These are phyloP conservation scores for Orchestes rusci DNA, from an alignment of 2,888 invertebrate species.

Conservation along the genomic window DNA sequence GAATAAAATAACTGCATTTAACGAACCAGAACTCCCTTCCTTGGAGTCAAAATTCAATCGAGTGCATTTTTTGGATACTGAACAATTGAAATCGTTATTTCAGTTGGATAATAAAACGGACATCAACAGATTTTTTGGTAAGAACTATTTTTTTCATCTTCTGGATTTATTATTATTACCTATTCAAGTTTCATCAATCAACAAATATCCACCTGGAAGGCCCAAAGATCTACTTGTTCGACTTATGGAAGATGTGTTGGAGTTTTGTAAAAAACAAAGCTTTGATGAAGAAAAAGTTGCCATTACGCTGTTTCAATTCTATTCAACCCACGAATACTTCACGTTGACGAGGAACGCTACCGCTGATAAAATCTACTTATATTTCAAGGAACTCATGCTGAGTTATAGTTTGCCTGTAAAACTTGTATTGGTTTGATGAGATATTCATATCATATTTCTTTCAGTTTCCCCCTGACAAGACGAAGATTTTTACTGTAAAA, in stretches of 20 bases:
- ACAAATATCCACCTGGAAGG: conserved; percentile 33
- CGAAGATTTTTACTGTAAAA: conserved; percentile 36
- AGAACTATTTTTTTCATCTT: neutral
- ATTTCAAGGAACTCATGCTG: conserved; percentile 38
- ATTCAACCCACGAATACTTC: conserved; percentile 39
- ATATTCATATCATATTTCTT: conserved; percentile 10
- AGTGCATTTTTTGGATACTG: conserved; percentile 36
- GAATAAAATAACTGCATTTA: conserved; percentile 26
- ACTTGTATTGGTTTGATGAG: conserved; percentile 9
- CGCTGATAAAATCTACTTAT: conserved; percentile 38
- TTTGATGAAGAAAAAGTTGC: conserved; percentile 36
- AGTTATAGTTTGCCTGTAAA: conserved; percentile 38
- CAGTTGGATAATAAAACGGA: conserved; percentile 26
- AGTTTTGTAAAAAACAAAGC: conserved; percentile 34
- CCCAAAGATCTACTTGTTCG: conserved; percentile 35
- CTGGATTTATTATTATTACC: neutral
- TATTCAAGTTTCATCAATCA: conserved; percentile 32
- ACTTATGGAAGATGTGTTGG: conserved; percentile 35
- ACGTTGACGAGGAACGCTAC: conserved; percentile 33
- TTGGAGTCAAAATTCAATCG: conserved; percentile 32
- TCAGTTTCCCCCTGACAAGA: conserved; percentile 38
- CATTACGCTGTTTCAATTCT: conserved; percentile 39
- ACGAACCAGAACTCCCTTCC: conserved; percentile 25
- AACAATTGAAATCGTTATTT: conserved; percentile 32
- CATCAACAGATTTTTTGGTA: conserved; percentile 34